Percentiles rank a stretch among this genome's conserved stretches.
Conservation (phyloP, 2,888 invertebrate species). For the Drosophila austrosaltans region DNA sequence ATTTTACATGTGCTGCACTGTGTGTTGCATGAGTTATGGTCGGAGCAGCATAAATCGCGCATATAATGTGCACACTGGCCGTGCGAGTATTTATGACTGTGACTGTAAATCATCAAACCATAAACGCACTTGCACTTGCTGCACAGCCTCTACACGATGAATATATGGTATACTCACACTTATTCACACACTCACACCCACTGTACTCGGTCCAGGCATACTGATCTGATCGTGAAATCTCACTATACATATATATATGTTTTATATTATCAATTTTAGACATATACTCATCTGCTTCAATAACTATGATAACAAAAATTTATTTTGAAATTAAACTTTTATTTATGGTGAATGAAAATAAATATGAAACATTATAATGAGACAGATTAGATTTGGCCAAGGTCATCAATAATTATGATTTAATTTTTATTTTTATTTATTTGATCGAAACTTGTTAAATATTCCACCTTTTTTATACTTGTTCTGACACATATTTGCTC, state of each 20-base stretch:
- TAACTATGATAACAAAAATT: not conserved
- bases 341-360: not conserved
- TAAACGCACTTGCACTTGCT: conserved; percentile 77
- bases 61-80: conserved; percentile 81
- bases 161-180: not conserved
- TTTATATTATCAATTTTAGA: not conserved
- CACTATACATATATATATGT: no score
- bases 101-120: conserved; percentile 83
- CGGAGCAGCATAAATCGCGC: conserved; percentile 81
- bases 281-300: not conserved
- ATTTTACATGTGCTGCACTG: conserved; percentile 82
- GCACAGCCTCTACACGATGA: conserved; percentile 35
- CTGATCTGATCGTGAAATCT: not conserved
- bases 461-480: no score
- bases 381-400: not conserved
- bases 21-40: conserved; percentile 80
- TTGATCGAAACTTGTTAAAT: not conserved
- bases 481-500: not conserved
- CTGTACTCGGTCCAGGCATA: not conserved
- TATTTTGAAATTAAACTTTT: conserved; percentile 6
- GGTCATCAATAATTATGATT: conserved; percentile 5
- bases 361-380: not conserved
- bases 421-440: not conserved
- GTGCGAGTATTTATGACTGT: conserved; percentile 83
- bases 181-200: not conserved